Evolutionary conservation across 2,113 vertebrate genomes (phyloP), one percentile per base, ranked within the genome.

Genomic region (Colius striatus): DNA sequence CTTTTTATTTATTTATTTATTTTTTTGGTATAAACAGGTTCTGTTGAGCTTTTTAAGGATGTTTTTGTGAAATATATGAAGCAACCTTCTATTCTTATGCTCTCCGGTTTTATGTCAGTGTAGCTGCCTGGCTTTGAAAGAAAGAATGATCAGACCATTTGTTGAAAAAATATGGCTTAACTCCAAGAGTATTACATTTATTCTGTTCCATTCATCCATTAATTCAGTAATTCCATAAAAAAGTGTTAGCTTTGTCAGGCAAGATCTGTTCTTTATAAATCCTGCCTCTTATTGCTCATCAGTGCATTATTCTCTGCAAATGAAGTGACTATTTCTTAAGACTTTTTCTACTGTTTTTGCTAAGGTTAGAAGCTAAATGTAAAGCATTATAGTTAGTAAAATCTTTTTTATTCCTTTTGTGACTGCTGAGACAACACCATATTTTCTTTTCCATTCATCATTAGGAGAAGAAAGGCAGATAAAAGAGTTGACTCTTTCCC

Each of bases 191-290:
- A 32, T 80, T 87, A 47, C 8, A 67, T 84, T 86, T 66, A 81
- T 51, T 84, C 63, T 51, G 19, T 72, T 94, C 80, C 61, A 81
- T 76, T 93, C 61, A 89, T 84, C 65, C 18, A 89, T 65, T 87
- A 91, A 93, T 89, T 90, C 57, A 30, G 43, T 78, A 89, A 89
- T 93, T 81, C 55, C 45, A 65, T 77, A 47, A 89, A 76, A 84
- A 90, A 21, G 15, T 32, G 61, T 85, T 85, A 71, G 38, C 34
- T 90, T 94, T 93, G 51, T 92, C 86, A 93, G 76, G 29, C 34
- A 65, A 84, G 55, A 55, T 48, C 55, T 84, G 43, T 55, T 88
- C 83, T 88, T 90, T 83, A 67, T 76, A 94, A 96, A 84, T 84
- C 36, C 29, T 67, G 10, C 25, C 17, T 83, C 82, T 86, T 80